Evolutionary conservation across 2,797 vertebrate genomes (phyloP).

Genomic region (Enteromius mattozi): DNA sequence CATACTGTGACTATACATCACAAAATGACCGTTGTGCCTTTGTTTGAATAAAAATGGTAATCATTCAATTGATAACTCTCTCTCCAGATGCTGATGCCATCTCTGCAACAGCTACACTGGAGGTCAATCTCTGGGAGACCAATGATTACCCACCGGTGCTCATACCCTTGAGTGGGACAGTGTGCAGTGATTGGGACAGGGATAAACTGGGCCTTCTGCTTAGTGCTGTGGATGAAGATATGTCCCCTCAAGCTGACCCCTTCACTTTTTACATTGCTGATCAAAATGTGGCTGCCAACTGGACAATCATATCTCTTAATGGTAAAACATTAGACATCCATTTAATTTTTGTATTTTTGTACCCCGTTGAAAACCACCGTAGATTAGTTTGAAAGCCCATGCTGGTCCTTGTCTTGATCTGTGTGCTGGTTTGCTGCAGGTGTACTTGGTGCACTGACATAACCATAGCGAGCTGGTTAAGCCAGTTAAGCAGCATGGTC

Average conservation of each 20-base stretch:
- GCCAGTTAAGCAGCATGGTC: background rate
- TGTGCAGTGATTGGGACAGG: slow-evolving; percentile 77
- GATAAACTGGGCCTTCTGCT: slow-evolving; percentile 76
- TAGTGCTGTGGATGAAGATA: slow-evolving; percentile 86
- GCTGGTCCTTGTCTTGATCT: background rate
- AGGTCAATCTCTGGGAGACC: slow-evolving; percentile 87
- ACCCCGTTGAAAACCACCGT: background rate
- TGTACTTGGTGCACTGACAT: background rate
- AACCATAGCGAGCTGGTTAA: background rate
- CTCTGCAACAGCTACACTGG: slow-evolving; percentile 83
- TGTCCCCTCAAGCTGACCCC: slow-evolving; percentile 86
- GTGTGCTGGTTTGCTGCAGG: background rate
- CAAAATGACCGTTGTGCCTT: background rate
- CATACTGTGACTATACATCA: background rate
- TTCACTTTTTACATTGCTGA: slow-evolving; percentile 82
- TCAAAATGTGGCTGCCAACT: slow-evolving; percentile 79
- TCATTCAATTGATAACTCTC: background rate
- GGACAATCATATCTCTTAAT: slow-evolving; percentile 86
- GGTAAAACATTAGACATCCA: slow-evolving; percentile 71
- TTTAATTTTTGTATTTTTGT: background rate
- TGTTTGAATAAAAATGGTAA: background rate
- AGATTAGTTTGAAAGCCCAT: background rate
- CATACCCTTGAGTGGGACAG: slow-evolving; percentile 66
- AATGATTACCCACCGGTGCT: slow-evolving; percentile 90
- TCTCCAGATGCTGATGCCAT: slow-evolving; percentile 72